Base-by-base conservation (phyloP, 2,113 vertebrate genomes). In the Myrmecobius fasciatus region DNA sequence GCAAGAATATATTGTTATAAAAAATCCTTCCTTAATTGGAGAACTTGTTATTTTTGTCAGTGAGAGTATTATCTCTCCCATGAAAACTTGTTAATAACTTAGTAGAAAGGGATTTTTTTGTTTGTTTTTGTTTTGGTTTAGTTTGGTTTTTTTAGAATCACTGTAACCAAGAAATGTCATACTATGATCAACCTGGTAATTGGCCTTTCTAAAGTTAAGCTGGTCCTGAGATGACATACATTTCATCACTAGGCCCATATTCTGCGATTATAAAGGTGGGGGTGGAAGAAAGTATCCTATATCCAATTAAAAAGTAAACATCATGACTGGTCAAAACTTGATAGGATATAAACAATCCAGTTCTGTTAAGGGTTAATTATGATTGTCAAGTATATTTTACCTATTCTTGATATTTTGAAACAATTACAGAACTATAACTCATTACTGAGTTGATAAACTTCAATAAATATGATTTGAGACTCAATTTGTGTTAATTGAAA, bases 401-500 rank as follows among this genome's bases (percentile, higher is more conserved):
- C 43, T 93, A 92, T 88, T 0, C 2, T n/a, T 91, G 20, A 31
- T 52, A 92, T 52, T 91, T 28, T 8, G 89, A 89, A 89, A 25
- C 0, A 52, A 53, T 47, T 52, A 49, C 48, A 93, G 25, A 93
- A 53, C 14, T 94, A 92, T 49, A 12, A 91, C 20, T 60, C 4
- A 22, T 9, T 91, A 3, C 0, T 0, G 56, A n/a, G 0, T 14
- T 92, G n/a, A 31, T 94, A 95, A 93, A 93, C 92, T 53, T 93
- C 12, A 25, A 24, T 31, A 93, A 96, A 31, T 11, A 0, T 2
- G 52, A 91, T 28, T 94, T 26, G 56, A 91, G 31, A 93, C 92
- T 95, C 31, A 89, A 89, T 60, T 91, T 94, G 48, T 93, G 67
- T 93, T 53, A 91, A 93, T 95, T 95, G 25, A 95, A 96, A 56